Evolutionary conservation across 1,140 invertebrate species (phyloP).

Genomic region (Lepidurus apus): DNA sequence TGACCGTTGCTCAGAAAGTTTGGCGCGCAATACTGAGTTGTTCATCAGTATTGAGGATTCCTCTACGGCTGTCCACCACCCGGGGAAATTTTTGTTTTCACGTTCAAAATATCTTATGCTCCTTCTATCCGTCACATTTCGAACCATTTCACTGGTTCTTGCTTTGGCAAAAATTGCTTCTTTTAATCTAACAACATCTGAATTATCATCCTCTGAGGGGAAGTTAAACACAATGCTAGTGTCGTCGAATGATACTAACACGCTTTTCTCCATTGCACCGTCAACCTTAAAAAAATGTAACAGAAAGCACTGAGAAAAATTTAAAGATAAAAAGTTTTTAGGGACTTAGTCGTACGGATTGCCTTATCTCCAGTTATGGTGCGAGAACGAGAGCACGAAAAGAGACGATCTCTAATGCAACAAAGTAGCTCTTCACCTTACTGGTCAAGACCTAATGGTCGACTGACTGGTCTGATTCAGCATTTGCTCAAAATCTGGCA

Average conservation of each 20-base stretch:
- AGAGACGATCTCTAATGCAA: too few species aligned
- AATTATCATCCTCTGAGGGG: background rate
- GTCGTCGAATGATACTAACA: background rate
- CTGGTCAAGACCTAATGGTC: too few species aligned
- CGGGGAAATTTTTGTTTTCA: background rate
- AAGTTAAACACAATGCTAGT: slow-evolving; percentile 6
- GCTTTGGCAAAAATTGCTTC: background rate
- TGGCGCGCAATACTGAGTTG: background rate
- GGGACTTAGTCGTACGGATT: too few species aligned
- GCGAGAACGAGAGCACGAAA: too few species aligned
- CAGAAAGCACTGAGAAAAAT: slow-evolving; percentile 1
- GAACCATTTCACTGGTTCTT: background rate
- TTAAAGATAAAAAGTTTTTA: too few species aligned
- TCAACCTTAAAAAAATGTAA: background rate
- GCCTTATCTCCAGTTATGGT: too few species aligned
- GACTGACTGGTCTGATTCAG: too few species aligned
- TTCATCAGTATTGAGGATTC: background rate
- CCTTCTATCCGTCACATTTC: background rate
- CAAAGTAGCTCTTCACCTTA: too few species aligned
- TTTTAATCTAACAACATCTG: background rate
- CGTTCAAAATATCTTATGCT: background rate
- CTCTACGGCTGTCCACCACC: background rate
- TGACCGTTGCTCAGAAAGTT: background rate
- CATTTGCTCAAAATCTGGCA: too few species aligned
- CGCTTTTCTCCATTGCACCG: background rate